These are phyloP conservation scores for Manduca sexta DNA, from an alignment of 1,140 invertebrate species.

Conservation along the genomic window DNA sequence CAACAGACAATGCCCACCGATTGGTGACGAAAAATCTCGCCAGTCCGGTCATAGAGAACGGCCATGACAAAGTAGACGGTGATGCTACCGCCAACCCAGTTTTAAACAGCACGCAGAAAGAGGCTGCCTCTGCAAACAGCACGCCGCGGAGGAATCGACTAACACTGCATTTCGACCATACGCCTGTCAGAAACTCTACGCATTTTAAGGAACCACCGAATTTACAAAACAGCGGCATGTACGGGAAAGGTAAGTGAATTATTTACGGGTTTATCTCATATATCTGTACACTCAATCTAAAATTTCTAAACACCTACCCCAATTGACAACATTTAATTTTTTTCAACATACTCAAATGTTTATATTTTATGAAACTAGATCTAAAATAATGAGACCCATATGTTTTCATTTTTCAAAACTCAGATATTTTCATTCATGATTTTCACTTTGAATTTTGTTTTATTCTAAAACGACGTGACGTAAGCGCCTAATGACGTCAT, in stretches of 20 bases:
- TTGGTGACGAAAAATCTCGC: slow-evolving; percentile 60
- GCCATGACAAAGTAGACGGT: slow-evolving; percentile 50
- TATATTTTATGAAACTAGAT: too few species aligned
- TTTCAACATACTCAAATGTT: too few species aligned
- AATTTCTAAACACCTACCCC: too few species aligned
- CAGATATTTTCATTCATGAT: too few species aligned
- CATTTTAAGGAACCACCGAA: slow-evolving; percentile 78
- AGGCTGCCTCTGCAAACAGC: slow-evolving; percentile 51
- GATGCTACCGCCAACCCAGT: slow-evolving; percentile 32
- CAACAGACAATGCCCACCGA: slow-evolving; percentile 64
- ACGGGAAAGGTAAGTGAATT: slow-evolving; percentile 50
- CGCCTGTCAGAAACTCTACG: slow-evolving; percentile 73
- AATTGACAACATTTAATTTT: too few species aligned
- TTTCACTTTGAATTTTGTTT: too few species aligned
- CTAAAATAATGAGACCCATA: too few species aligned
- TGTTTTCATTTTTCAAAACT: too few species aligned
- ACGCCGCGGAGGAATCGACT: slow-evolving; percentile 68
- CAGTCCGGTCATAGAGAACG: slow-evolving; percentile 53
- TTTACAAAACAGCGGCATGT: slow-evolving; percentile 39
- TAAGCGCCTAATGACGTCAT: too few species aligned
- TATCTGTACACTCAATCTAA: too few species aligned
- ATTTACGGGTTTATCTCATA: background rate
- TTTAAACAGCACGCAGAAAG: slow-evolving; percentile 40
- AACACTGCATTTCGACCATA: slow-evolving; percentile 74
- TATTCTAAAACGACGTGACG: too few species aligned